Evolutionary conservation across 37 sponge, comb jelly and placozoan species (phyloP).

Genomic region (Dysidea cf. avara): DNA sequence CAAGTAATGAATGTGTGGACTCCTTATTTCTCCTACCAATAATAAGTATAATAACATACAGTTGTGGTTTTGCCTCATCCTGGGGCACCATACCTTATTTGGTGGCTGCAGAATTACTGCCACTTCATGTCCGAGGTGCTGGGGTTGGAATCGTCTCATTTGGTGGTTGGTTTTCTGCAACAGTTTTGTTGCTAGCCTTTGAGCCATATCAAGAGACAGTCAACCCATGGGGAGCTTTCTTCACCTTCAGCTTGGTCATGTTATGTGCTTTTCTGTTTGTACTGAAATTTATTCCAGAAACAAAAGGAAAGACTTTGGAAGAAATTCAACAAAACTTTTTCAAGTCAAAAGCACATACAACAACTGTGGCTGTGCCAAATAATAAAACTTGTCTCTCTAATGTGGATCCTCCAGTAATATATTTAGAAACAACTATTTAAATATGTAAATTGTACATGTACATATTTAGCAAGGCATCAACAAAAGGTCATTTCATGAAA

Average conservation of each 20-base stretch:
- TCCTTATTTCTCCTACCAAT: slow-evolving; percentile 15
- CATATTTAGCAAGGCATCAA: no score
- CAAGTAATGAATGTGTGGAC: no score
- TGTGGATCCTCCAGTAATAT: no score
- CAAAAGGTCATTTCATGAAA: no score
- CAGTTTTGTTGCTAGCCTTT: slow-evolving; percentile 54
- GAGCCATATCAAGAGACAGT: slow-evolving; percentile 12
- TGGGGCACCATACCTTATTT: slow-evolving; percentile 87
- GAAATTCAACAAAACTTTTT: slow-evolving; percentile 62
- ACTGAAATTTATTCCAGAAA: slow-evolving; percentile 80
- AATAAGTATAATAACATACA: slow-evolving; percentile 49
- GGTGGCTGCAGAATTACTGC: slow-evolving; percentile 77
- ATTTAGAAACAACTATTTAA: no score
- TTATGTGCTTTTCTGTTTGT: slow-evolving; percentile 60
- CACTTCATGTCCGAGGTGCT: slow-evolving; percentile 56
- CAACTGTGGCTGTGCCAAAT: no score
- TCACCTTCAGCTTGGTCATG: slow-evolving; percentile 57
- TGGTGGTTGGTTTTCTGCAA: slow-evolving; percentile 64
- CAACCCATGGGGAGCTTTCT: slow-evolving; percentile 43
- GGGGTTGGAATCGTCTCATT: slow-evolving; percentile 56
- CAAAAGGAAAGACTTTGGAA: slow-evolving; percentile 79
- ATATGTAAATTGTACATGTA: no score
- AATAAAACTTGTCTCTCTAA: no score
- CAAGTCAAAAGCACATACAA: no score
- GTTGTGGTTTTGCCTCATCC: slow-evolving; percentile 68